Evolutionary conservation across 2,113 vertebrate genomes (phyloP).

Genomic region (Candoia aspera): DNA sequence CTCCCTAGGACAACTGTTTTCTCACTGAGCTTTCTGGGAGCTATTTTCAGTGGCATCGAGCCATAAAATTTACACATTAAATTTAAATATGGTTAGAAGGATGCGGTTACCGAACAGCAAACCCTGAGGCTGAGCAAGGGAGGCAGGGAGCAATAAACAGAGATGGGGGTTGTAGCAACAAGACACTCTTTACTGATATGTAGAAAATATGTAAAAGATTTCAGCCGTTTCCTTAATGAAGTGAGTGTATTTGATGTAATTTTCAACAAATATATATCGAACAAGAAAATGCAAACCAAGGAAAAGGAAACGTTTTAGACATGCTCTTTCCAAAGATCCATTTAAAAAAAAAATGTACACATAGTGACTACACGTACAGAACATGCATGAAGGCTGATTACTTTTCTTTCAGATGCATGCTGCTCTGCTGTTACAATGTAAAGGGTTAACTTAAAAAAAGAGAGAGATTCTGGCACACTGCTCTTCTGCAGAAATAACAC

Average conservation of each 20-base stretch:
- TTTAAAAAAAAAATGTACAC: not conserved
- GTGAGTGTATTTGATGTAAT: accelerated
- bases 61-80: slow-evolving; percentile 51
- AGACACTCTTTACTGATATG: slow-evolving; percentile 55
- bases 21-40: slow-evolving; percentile 20
- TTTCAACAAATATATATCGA: not conserved
- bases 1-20: slow-evolving; percentile 56
- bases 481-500: not conserved
- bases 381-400: too few relatives aligned
- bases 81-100: slow-evolving; percentile 60
- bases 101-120: slow-evolving; percentile 50
- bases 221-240: not conserved
- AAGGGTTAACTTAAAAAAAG: not conserved
- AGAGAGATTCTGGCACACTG: not conserved
- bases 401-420: not conserved
- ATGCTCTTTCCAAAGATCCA: not conserved
- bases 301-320: slow-evolving; percentile 1
- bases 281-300: slow-evolving; percentile 17
- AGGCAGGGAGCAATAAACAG: slow-evolving; percentile 33
- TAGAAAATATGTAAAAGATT: slow-evolving; percentile 37
- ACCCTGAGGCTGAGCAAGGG: slow-evolving; percentile 30
- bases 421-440: not conserved
- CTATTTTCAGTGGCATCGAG: slow-evolving; percentile 61
- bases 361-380: not conserved
- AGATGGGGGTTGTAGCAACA: slow-evolving; percentile 63